Evolutionary conservation across 2,888 invertebrate species (phyloP).

Genomic region (Cyaniris semiargus): DNA sequence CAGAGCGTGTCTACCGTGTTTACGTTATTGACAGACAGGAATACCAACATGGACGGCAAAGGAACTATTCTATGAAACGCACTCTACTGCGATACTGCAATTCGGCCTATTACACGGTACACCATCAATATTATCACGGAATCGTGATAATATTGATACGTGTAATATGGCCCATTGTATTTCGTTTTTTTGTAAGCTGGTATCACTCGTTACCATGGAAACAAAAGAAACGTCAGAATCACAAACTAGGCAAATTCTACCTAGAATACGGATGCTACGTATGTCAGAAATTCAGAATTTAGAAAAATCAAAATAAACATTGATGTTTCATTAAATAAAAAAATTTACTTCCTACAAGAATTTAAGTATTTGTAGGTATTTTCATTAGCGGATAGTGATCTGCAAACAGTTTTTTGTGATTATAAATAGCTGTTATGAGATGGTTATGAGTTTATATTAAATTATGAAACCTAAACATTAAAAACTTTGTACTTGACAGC

Average conservation of each 20-base stretch:
- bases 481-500: conserved; percentile 48
- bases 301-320: conserved; percentile 1
- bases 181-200: conserved; percentile 31
- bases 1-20: too few relatives aligned
- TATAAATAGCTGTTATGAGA: background rate
- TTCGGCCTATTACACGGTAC: too few relatives aligned
- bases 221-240: background rate
- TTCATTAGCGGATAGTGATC: background rate
- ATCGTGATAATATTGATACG: too few relatives aligned
- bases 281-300: too few relatives aligned
- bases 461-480: background rate
- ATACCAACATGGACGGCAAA: too few relatives aligned
- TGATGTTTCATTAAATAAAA: background rate
- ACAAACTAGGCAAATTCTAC: too few relatives aligned
- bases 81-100: too few relatives aligned
- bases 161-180: too few relatives aligned
- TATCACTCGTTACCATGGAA: conserved; percentile 44
- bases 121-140: too few relatives aligned
- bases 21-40: too few relatives aligned
- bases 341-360: background rate
- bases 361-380: background rate
- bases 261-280: too few relatives aligned
- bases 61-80: too few relatives aligned
- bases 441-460: background rate
- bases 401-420: background rate